Evolutionary conservation across 2,797 vertebrate genomes (phyloP).

Genomic region (Oreochromis mossambicus): DNA sequence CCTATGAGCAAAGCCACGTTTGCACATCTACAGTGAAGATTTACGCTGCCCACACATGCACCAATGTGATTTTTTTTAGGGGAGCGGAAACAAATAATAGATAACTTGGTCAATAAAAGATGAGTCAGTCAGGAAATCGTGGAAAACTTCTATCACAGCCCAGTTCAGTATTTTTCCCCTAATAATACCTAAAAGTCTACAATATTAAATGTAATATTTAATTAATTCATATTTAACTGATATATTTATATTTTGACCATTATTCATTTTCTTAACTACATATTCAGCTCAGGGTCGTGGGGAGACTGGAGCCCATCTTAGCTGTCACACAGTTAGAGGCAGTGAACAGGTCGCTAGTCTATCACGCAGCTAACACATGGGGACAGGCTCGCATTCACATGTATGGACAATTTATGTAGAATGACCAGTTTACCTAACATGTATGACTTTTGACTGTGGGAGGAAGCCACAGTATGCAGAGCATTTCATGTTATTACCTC

Average conservation of each 20-base stretch:
- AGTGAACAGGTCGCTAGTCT: not conserved
- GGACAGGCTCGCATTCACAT: not conserved
- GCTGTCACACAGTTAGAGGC: not conserved
- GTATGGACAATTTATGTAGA: not conserved
- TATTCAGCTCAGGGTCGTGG: not conserved
- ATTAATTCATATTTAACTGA: not conserved
- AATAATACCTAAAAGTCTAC: not conserved
- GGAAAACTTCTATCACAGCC: not conserved
- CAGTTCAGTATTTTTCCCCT: not conserved
- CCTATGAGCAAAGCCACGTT: not conserved
- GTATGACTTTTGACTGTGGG: not conserved
- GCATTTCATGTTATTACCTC: not conserved
- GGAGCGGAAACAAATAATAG: not conserved
- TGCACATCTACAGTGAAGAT: not conserved
- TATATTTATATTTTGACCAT: not conserved
- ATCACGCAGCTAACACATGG: not conserved
- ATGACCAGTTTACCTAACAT: not conserved
- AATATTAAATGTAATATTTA: not conserved
- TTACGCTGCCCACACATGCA: not conserved
- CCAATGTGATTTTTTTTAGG: not conserved
- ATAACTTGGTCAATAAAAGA: not conserved
- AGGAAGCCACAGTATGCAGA: not conserved
- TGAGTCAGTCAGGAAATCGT: not conserved
- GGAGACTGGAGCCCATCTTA: not conserved
- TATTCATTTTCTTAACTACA: not conserved